Evolutionary conservation across 2,888 invertebrate species (phyloP), one percentile per base, ranked within the genome.

Genomic region (Oscheius sp.): DNA sequence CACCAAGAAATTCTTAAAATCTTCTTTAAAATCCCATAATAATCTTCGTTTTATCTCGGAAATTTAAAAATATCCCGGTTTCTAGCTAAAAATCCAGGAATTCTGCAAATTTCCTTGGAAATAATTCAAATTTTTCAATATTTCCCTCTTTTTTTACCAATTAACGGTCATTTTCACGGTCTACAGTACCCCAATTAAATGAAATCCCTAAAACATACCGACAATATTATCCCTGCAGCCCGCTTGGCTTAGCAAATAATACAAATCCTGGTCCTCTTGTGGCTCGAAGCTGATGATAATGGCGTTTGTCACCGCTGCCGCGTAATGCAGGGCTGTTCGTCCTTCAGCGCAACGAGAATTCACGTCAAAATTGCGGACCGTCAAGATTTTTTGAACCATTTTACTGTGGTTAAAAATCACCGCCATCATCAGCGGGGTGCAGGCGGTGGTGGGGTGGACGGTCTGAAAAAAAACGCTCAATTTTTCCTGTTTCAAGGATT

Each of bases 271-370:
- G 58, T 80, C 76, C 13, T 74, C 74, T 27, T 53, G 52, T 23
- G 75, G 52, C 21, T 61, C 61, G 5, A 61, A 41, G 21, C 41
- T 43, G 43, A 43, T 18, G 18, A 23, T 43, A 13, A 61, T 61
- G 25, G 12, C 13, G 5, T 21, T 21, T 49, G n/a, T 63, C 41
- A 74, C 69, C 0, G 85, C 83, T 1, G 82, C 82, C 6, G 83
- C 86, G 73, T 86, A 85, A 69, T 86, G 85, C 55, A 86, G 64
- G 9, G 86, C 74, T 1, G 81, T 84, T 16, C 85, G 58, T 2
- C 85, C 84, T 66, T 84, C 56, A 21, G 25, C 41, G 41, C 55
- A 52, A 2, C 55, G 21, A 3, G 21, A 18, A 56, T 69, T 69
- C 12, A 55, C 53, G n/a, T 69, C 66, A 49, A n/a, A 29, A 27